Base-by-base conservation (phyloP, 2,113 vertebrate species). In the Lontra canadensis region DNA sequence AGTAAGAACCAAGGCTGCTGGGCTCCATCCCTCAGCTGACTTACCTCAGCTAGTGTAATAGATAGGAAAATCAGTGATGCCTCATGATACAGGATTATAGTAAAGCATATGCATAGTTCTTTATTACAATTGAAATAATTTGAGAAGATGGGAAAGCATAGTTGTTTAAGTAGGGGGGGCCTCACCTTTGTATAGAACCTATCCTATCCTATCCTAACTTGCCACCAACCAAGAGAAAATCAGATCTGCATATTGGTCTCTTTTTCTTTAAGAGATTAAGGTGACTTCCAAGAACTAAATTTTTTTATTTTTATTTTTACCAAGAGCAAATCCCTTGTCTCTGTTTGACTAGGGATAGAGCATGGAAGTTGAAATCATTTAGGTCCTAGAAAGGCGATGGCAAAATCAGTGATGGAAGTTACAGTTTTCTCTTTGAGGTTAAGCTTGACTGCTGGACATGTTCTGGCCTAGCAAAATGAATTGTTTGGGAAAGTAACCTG, bases 301-400 rank as follows among this genome's bases (percentile, higher is more conserved):
- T 90, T 92, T 87, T 90, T 88, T 39, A 15, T 59, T 94, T 91
- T 93, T 21, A 14, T 79, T 88, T 97, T 97, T 85, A 44, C 81
- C 61, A 65, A 82, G 59, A 78, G 21, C 49, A 76, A n/a, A 69
- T 69, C 63, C n/a, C 79, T 83, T 78, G 73, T 92, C 92, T 95
- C 63, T 88, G 25, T 94, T 96, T 88, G 71, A 17, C 55, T 7
- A 65, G 73, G 31, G 23, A 55, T 25, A 85, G 47, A 90, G 74
- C 57, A 63, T 73, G n/a, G 81, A 95, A 76, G n/a, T 83, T 92
- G 84, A 93, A 57, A 69, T 87, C 23, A 25, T 57, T 91, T 49
- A 91, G 47, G 44, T 71, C 69, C 91, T 69, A 61, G 59, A 42
- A 84, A 79, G n/a, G 26, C 13, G 13, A 36, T 44, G 21, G 94